phyloP scores from a whole-genome alignment of 1,140 invertebrate species.

The Solen grandis region DNA sequence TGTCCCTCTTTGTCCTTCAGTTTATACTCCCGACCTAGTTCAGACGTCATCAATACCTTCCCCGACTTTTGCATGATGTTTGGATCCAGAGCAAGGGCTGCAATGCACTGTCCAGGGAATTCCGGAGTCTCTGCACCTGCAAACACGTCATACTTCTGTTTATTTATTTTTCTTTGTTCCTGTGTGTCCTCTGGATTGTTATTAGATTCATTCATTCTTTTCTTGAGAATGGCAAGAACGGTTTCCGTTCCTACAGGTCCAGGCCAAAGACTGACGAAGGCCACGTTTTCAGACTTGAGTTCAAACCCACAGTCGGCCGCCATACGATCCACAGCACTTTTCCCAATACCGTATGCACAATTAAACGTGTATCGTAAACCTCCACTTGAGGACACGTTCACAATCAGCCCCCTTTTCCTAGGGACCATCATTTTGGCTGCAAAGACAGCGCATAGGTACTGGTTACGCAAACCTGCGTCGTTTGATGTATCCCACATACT shows the following conservation, averaged over 20 bases:
- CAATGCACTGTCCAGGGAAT: conserved; percentile 76
- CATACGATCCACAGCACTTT: conserved; percentile 81
- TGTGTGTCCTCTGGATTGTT: too few relatives aligned
- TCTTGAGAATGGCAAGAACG: too few relatives aligned
- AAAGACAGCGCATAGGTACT: conserved; percentile 80
- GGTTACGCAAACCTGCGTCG: conserved; percentile 81
- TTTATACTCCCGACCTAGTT: conserved; percentile 61
- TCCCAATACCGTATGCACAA: conserved; percentile 80
- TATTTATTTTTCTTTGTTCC: too few relatives aligned
- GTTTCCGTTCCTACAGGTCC: conserved; percentile 80
- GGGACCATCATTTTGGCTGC: conserved; percentile 81
- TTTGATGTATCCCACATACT: conserved; percentile 80
- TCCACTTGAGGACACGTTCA: conserved; percentile 81
- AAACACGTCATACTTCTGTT: too few relatives aligned
- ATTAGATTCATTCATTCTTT: too few relatives aligned
- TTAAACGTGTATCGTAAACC: conserved; percentile 81
- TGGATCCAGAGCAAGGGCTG: conserved; percentile 69
- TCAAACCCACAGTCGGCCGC: conserved; percentile 81
- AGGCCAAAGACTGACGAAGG: too few relatives aligned
- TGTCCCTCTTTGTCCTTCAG: conserved; percentile 78
- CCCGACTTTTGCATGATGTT: too few relatives aligned
- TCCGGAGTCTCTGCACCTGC: conserved; percentile 71
- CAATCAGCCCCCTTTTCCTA: conserved; percentile 79
- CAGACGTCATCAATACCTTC: neutral
- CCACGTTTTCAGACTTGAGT: conserved; percentile 78